Percentiles rank a stretch among this genome's conserved stretches.
Evolutionary conservation across 2,113 vertebrate genomes (phyloP).

Genomic region (Anoplopoma fimbria): DNA sequence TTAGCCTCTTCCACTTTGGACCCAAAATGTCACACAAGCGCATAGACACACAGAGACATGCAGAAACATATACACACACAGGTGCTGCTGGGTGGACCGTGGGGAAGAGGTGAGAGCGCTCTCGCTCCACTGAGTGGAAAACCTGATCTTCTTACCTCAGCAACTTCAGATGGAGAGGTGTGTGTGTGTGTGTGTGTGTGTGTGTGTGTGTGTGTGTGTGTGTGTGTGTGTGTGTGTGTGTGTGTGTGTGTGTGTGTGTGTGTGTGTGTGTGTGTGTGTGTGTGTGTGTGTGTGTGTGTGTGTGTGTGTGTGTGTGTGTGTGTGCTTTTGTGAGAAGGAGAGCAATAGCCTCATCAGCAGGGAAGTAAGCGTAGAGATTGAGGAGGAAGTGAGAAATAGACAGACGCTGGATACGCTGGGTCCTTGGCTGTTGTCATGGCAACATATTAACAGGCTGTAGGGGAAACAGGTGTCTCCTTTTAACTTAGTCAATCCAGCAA

Average conservation of each 20-base stretch:
- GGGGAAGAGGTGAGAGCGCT: constrained; percentile 77
- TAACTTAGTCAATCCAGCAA: constrained; percentile 64
- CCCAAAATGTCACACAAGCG: constrained; percentile 69
- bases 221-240: constrained; percentile 16
- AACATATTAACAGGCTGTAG: constrained; percentile 61
- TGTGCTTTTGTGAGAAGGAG: constrained; percentile 18
- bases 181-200: constrained; percentile 55
- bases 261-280: background rate
- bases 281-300: background rate
- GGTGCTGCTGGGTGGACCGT: constrained; percentile 76
- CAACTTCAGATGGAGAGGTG: constrained; percentile 81
- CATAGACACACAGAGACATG: constrained; percentile 40
- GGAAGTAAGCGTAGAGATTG: constrained; percentile 28
- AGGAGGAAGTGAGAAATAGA: constrained; percentile 44
- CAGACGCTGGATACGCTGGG: constrained; percentile 48
- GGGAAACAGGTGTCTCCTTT: constrained; percentile 74
- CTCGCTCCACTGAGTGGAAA: constrained; percentile 85
- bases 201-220: constrained; percentile 32
- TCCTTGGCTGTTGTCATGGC: constrained; percentile 62
- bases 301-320: background rate
- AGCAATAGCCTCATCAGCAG: constrained; percentile 24
- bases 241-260: background rate
- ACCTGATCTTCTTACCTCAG: constrained; percentile 87
- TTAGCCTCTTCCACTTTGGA: constrained; percentile 57
- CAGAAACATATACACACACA: constrained; percentile 67